Conservation (phyloP, 2,888 invertebrate genomes). For the Scaptomyza parva region DNA sequence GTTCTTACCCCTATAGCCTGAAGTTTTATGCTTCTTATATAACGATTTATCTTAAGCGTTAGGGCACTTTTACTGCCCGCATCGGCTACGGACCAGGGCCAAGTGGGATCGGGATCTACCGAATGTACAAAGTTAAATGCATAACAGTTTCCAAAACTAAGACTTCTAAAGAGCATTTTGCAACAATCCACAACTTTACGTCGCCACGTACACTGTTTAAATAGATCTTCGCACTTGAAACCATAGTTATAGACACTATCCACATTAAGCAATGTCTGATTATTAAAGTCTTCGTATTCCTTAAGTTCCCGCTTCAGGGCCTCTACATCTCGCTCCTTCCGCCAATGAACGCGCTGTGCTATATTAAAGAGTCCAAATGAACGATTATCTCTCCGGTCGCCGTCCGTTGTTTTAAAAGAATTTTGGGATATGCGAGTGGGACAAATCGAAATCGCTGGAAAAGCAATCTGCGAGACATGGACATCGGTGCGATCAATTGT, state of each 20-base stretch:
- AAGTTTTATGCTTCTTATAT: slow-evolving; percentile 12
- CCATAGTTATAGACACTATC: slow-evolving; percentile 19
- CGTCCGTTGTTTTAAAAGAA: not conserved
- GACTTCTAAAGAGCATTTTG: slow-evolving; percentile 47
- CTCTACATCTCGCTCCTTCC: not conserved
- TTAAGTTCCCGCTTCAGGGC: slow-evolving; percentile 1
- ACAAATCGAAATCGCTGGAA: slow-evolving; percentile 76
- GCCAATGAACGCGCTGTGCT: slow-evolving; percentile 41
- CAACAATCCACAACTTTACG: slow-evolving; percentile 63
- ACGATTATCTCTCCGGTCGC: not conserved
- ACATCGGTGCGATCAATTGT: slow-evolving; percentile 78
- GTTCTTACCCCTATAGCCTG: slow-evolving; percentile 59
- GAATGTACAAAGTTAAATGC: slow-evolving; percentile 60
- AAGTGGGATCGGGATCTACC: slow-evolving; percentile 47
- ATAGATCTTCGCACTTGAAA: slow-evolving; percentile 58
- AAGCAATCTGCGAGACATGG: slow-evolving; percentile 77
- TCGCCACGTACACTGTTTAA: slow-evolving; percentile 68
- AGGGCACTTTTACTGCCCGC: slow-evolving; percentile 63
- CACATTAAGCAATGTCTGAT: slow-evolving; percentile 13
- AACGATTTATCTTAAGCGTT: slow-evolving; percentile 53
- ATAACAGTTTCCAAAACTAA: slow-evolving; percentile 43
- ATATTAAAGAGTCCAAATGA: slow-evolving; percentile 38
- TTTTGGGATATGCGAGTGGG: slow-evolving; percentile 47
- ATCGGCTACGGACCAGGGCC: slow-evolving; percentile 73
- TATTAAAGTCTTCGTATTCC: slow-evolving; percentile 23